Evolutionary conservation across 2,113 vertebrate species (phyloP), one percentile per base, ranked within the genome.

Genomic region (Cyrtonyx montezumae): DNA sequence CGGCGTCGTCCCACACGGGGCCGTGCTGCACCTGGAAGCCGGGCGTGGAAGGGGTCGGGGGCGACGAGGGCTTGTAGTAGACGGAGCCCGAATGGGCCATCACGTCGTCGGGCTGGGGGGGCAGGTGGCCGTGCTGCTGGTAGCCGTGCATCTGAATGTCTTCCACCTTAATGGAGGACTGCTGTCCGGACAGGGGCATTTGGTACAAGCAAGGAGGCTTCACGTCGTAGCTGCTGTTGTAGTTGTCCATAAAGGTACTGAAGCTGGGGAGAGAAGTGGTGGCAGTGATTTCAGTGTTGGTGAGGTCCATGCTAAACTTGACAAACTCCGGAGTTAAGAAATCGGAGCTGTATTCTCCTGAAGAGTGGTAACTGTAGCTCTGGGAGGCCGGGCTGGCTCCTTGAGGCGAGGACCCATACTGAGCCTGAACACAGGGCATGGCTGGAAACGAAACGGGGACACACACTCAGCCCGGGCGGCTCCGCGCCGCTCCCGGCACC

Each of bases 271-370:
- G 98, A 96, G 99, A 99, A 94, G 99, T 99, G 93, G 99, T 99
- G 95, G 99, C 99, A 91, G 99, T 99, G 98, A 99, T 99, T 97
- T 99, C 99, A 87, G 99, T 99, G 98, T 99, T 99, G 98, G 99
- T 99, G 98, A 99, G 99, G 98, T 99, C 99, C 99, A 99, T 99
- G 98, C 99, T 99, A 98, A 99, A 99, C 99, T 99, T 99, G 96
- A 99, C 99, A 95, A 99, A 99, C 98, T 99, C 99, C 79, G 99
- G 99, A 71, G 99, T 99, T 97, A 99, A 95, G 98, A 99, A 99
- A 97, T 99, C 99, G 98, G 99, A 99, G 99, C 99, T 99, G 98
- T 99, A 99, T 90, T 99, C 99, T 98, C 99, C 99, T 95, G 99
- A 98, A 94, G 98, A 98, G 98, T 99, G 99, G 98, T 99, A 99